Base-by-base conservation (phyloP, 2,113 vertebrate genomes). In the Amphiprion ocellaris region DNA sequence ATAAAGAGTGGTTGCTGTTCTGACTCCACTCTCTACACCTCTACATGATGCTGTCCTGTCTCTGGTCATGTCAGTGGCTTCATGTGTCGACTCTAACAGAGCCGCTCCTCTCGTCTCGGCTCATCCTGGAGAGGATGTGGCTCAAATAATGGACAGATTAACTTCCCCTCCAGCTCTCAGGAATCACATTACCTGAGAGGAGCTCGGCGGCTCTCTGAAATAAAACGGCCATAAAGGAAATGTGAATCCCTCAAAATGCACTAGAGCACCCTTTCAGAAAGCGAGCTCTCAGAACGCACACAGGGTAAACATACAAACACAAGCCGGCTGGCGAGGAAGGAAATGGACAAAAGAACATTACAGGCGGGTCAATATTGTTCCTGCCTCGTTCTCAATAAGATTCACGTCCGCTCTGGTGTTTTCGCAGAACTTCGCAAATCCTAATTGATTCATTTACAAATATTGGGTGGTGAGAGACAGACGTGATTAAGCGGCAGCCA, bases 151-250 rank as follows among this genome's bases (percentile, higher is more conserved):
- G 65, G 72, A 86, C 66, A 39, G 80, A 89, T 81, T 69, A 56
- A 75, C 87, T 77, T 84, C 61, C 73, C 59, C n/a, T 24, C 69
- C 30, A 4, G 81, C 76, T 83, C 73, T 77, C 39, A 69, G 50
- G 74, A 92, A 90, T 87, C 66, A 72, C 77, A 86, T 94, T 93
- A 93, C 66, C 69, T 83, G 69, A 66, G n/a, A 70, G 37, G 75
- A 81, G 82, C 75, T 53, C 23, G 41, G 63, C 81, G 26, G 82
- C 78, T 74, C 58, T 70, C 44, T 87, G 61, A 84, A 89, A 89
- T 71, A 61, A 80, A 91, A 89, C 79, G 74, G 76, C 75, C 86
- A 89, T 89, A 84, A 92, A 85, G 79, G 90, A 88, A 93, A 94
- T 61, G 56, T 63, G 87, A 94, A 69, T 88, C 76, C 75, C 69